phyloP scores from a whole-genome alignment of 2,113 vertebrate genomes.

The Rhea americana region DNA sequence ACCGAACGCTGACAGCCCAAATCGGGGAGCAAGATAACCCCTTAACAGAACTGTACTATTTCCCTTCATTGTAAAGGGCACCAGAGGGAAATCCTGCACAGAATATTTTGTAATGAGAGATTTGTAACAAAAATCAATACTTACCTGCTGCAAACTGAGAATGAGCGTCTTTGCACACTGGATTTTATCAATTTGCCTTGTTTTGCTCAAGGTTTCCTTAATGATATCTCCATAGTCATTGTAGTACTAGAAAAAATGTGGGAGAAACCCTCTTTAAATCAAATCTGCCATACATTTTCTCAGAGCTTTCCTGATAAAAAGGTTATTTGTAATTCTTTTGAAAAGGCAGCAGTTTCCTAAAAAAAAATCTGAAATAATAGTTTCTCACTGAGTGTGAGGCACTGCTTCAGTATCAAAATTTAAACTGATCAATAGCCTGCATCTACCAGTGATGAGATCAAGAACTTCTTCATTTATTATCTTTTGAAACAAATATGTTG shows the following conservation, averaged over 20 bases:
- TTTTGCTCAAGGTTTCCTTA: conserved; percentile 98
- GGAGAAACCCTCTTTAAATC: background rate
- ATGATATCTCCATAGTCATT: conserved; percentile 99
- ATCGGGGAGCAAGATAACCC: background rate
- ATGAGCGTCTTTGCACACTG: conserved; percentile 99
- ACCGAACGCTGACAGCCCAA: background rate
- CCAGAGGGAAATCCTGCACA: background rate
- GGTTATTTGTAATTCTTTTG: background rate
- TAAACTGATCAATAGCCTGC: background rate
- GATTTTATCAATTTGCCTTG: conserved; percentile 98
- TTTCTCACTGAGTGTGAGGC: background rate
- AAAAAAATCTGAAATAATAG: background rate
- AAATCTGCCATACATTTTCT: background rate
- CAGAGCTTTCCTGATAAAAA: background rate
- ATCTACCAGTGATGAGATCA: background rate
- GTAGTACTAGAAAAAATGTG: conserved; percentile 85
- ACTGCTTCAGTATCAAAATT: background rate
- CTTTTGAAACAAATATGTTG: background rate
- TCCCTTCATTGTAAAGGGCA: background rate
- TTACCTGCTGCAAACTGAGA: conserved; percentile 98
- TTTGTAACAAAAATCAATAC: conserved; percentile 5
- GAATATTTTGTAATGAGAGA: background rate
- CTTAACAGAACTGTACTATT: background rate
- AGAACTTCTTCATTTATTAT: background rate
- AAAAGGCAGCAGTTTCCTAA: background rate